Evolutionary conservation across 2,797 vertebrate genomes (phyloP), one percentile per base, ranked within the genome.

Genomic region (Propithecus perrieri): DNA sequence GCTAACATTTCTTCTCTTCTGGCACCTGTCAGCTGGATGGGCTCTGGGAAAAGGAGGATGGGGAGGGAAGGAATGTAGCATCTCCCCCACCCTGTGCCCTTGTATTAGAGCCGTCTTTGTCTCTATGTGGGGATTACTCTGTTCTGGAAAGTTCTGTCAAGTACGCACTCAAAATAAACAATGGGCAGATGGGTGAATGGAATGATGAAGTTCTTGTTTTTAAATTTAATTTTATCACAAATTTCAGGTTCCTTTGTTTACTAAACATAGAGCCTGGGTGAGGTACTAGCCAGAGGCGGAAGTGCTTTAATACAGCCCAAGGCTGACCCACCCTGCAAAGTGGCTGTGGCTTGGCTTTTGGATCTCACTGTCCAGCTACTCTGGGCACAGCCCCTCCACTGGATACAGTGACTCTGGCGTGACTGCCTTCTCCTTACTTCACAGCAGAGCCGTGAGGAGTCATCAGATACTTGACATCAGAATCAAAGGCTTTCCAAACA

Each of bases 1-100:
- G 96, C 81, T 97, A 97, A 98, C 92, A 97, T 97, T 95, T 98
- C 97, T 97, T 97, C 92, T 75, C 92, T 97, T 95, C 92, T 97
- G 95, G 96, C 96, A 98, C 97, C 95, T 97, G 96, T 95, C 96
- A 96, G 96, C 93, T 97, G 96, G 95, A 95, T 88, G 88, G 69
- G 76, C 90, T 88, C 92, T 97, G 97, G 96, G 95, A 96, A 97
- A 97, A 97, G 92, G 87, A 97, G 92, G 79, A 87, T 91, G 59
- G 90, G 85, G 65, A 95, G 67, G 92, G 86, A 96, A 95, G 90
- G 96, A 97, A 97, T 97, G 92, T 35, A 75, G n/a, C 6, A 35
- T 48, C 53, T 55, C 65, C 87, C 61, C n/a, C 53, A 28, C 26
- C 35, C 33, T 38, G 20, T 88, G 48, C 46, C 83, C 78, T 95